Evolutionary conservation across 1,140 invertebrate species (phyloP).

Genomic region (Drosophila pseudoobscura): DNA sequence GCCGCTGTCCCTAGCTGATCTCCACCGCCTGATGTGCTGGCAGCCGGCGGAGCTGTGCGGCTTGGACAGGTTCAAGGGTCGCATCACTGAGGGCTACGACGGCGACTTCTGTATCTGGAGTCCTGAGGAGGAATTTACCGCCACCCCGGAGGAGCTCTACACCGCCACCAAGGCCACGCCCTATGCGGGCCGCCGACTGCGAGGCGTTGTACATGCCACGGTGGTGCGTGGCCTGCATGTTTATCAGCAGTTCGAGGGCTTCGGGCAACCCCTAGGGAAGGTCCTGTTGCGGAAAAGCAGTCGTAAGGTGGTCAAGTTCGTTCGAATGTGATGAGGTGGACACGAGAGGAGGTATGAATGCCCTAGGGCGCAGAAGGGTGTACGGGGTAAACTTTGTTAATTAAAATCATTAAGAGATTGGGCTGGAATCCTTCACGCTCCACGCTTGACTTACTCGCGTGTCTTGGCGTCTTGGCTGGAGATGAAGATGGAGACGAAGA

Average conservation of each 20-base stretch:
- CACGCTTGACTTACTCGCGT: background rate
- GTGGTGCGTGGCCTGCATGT: constrained; percentile 86
- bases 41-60: constrained; percentile 87
- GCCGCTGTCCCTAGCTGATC: constrained; percentile 84
- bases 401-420: constrained; percentile 50
- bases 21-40: constrained; percentile 86
- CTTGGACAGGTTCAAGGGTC: constrained; percentile 86
- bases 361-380: background rate
- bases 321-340: constrained; percentile 49
- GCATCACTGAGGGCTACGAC: constrained; percentile 86
- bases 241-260: constrained; percentile 81
- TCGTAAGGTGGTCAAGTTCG: constrained; percentile 79
- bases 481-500: background rate
- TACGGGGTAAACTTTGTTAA: constrained; percentile 58
- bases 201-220: constrained; percentile 86
- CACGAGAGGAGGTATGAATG: background rate
- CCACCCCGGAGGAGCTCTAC: constrained; percentile 84
- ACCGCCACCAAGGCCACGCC: constrained; percentile 87
- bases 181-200: constrained; percentile 85
- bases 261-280: constrained; percentile 79
- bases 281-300: constrained; percentile 72
- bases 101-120: constrained; percentile 90
- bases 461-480: constrained; percentile 3
- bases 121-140: constrained; percentile 86
- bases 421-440: constrained; percentile 1